A percentile compares a stretch with the other conserved stretches of the same genome.
These are phyloP conservation scores for Cryptocephalus moraei DNA, from an alignment of 2,888 invertebrate genomes.

Conservation along the genomic window DNA sequence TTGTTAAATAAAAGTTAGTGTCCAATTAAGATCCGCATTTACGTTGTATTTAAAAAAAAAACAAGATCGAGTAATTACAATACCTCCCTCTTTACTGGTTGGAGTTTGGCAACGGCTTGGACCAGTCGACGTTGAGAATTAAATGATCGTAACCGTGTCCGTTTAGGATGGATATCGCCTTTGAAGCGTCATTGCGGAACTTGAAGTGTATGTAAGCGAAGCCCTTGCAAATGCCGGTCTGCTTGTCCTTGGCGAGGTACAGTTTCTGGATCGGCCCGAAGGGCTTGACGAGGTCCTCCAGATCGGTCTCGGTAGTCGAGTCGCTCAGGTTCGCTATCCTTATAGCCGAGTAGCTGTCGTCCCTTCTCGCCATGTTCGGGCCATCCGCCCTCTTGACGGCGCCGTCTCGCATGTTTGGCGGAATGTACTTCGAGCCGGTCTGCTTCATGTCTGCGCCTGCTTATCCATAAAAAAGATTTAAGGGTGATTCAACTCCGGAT, in stretches of 20 bases:
- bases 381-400: slow-evolving; percentile 57
- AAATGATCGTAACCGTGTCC: slow-evolving; percentile 97
- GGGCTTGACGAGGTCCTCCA: slow-evolving; percentile 89
- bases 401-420: slow-evolving; percentile 82
- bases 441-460: slow-evolving; percentile 26
- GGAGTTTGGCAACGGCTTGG: slow-evolving; percentile 52
- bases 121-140: slow-evolving; percentile 98
- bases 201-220: slow-evolving; percentile 98
- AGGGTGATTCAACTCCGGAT: no score
- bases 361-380: slow-evolving; percentile 55
- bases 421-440: slow-evolving; percentile 67
- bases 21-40: no score
- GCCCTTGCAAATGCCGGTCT: slow-evolving; percentile 82
- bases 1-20: no score
- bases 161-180: slow-evolving; percentile 80
- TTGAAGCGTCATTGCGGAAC: slow-evolving; percentile 79
- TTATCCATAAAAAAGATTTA: background rate
- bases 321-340: slow-evolving; percentile 96
- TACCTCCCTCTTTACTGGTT: background rate
- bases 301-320: slow-evolving; percentile 87
- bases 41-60: no score
- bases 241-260: slow-evolving; percentile 90
- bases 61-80: no score
- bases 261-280: slow-evolving; percentile 91
- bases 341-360: slow-evolving; percentile 76